Conservation (phyloP, 2,888 invertebrate species). For the Cephus spinipes region DNA sequence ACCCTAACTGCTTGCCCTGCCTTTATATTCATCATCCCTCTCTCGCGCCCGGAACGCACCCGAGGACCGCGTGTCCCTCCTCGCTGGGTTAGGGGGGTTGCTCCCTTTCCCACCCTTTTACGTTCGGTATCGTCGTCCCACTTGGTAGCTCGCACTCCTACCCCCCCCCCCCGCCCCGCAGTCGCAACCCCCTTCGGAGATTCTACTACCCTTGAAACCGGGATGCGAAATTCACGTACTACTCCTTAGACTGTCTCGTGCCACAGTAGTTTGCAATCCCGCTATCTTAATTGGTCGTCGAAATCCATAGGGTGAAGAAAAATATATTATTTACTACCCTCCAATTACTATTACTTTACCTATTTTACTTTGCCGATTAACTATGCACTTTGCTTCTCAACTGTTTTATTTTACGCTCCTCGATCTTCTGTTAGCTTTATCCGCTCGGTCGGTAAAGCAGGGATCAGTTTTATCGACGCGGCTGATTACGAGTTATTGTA, state of each 20-base stretch:
- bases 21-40: constrained; percentile 65
- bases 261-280: neutral
- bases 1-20: constrained; percentile 62
- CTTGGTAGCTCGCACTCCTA: constrained; percentile 22
- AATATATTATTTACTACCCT: no score
- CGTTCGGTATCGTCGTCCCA: neutral
- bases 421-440: no score
- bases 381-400: no score
- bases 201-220: constrained; percentile 16
- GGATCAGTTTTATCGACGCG: no score
- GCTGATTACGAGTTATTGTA: no score
- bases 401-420: no score
- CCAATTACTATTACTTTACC: no score
- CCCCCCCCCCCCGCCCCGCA: neutral
- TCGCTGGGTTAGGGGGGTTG: neutral
- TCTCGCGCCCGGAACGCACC: constrained; percentile 40
- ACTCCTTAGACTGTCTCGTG: constrained; percentile 28
- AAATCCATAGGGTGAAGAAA: no score
- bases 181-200: constrained; percentile 13
- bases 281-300: neutral
- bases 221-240: constrained; percentile 43
- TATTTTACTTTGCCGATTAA: no score
- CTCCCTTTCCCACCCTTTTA: constrained; percentile 21
- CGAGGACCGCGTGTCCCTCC: neutral
- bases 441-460: no score